phyloP scores from a whole-genome alignment of 2,797 vertebrate species.

The Onychomys arenicola region DNA sequence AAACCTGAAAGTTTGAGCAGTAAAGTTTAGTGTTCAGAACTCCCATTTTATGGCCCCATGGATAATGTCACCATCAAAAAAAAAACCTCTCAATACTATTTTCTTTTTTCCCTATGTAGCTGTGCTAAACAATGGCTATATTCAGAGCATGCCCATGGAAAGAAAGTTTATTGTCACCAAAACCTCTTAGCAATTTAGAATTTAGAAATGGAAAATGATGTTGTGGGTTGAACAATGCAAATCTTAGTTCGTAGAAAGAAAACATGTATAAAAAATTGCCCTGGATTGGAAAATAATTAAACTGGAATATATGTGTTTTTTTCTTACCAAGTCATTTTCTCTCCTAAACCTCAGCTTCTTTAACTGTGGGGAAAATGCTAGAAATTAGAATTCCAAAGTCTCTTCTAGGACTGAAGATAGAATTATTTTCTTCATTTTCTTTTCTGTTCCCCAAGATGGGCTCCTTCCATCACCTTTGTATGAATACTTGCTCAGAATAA shows the following conservation, averaged over 20 bases:
- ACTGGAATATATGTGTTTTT: background rate
- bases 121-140: slow-evolving; percentile 31
- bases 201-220: background rate
- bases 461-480: background rate
- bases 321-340: background rate
- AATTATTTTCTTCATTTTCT: slow-evolving; percentile 12
- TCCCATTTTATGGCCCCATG: slow-evolving; percentile 25
- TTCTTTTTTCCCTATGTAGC: background rate
- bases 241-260: background rate
- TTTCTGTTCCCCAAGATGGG: background rate
- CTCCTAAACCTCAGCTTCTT: slow-evolving; percentile 11
- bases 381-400: background rate
- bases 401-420: background rate
- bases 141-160: background rate
- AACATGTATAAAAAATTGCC: background rate
- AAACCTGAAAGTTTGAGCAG: slow-evolving; percentile 44
- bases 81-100: slow-evolving; percentile 5
- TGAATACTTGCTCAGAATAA: background rate
- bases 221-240: background rate
- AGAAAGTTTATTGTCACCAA: background rate
- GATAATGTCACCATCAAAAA: slow-evolving; percentile 27
- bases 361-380: background rate
- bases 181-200: slow-evolving; percentile 9
- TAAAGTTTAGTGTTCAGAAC: slow-evolving; percentile 44
- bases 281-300: slow-evolving; percentile 16